phyloP scores from a whole-genome alignment of 2,797 vertebrate species.

The Rhinatrema bivittatum region DNA sequence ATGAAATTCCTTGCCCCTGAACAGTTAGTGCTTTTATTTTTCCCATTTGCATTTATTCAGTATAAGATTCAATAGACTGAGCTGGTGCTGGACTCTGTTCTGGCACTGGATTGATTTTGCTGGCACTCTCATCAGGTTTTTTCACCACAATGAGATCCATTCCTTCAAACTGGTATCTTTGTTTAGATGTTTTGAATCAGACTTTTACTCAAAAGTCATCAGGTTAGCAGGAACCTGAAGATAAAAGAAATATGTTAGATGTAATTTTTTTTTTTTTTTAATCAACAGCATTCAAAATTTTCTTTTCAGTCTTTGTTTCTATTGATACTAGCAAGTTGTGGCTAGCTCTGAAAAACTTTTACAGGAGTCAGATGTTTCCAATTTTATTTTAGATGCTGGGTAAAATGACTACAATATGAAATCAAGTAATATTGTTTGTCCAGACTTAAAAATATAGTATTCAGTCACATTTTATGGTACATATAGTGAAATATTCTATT shows the following conservation, averaged over 20 bases:
- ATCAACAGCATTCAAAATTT: no score
- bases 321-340: no score
- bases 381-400: no score
- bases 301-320: no score
- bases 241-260: conserved; percentile 8
- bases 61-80: conserved; percentile 30
- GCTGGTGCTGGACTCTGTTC: conserved; percentile 34
- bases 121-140: conserved; percentile 35
- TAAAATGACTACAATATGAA: no score
- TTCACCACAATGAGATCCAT: conserved; percentile 15
- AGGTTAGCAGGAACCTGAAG: conserved; percentile 91
- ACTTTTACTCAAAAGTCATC: conserved; percentile 91
- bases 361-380: no score
- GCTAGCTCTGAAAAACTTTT: no score
- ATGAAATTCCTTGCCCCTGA: conserved; percentile 33
- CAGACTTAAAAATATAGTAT: no score
- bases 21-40: conserved; percentile 33
- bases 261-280: conserved; percentile 5
- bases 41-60: conserved; percentile 41
- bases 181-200: conserved; percentile 18
- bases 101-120: conserved; percentile 42
- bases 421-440: no score
- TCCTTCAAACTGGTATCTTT: conserved; percentile 11
- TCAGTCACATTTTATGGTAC: no score
- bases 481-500: no score